Evolutionary conservation across 1,140 invertebrate genomes (phyloP).

Genomic region (Mizuhopecten yessoensis): DNA sequence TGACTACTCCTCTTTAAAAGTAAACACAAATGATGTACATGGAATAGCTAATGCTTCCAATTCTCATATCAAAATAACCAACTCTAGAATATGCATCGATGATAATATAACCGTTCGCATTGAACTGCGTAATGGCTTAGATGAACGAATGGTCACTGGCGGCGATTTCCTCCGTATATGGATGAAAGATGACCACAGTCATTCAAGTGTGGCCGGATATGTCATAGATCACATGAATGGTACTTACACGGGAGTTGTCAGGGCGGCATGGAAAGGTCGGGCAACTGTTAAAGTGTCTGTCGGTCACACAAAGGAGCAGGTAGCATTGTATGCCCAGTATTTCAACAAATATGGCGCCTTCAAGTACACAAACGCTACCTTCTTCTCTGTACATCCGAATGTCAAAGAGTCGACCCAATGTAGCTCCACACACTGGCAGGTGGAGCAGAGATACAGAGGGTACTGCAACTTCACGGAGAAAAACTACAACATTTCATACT

Average conservation of each 20-base stretch:
- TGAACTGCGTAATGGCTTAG: not conserved
- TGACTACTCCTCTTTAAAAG: not conserved
- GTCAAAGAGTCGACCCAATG: not conserved
- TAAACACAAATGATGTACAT: not conserved
- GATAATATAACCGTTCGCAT: not conserved
- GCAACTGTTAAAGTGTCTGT: not conserved
- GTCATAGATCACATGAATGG: slow-evolving; percentile 9
- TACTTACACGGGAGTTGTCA: not conserved
- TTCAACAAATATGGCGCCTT: not conserved
- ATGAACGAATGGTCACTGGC: not conserved
- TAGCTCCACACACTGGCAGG: not conserved
- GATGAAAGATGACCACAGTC: slow-evolving; percentile 7
- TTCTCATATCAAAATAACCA: not conserved
- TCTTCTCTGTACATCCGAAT: not conserved
- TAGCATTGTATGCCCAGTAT: not conserved
- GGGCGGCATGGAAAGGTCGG: not conserved
- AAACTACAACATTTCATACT: slow-evolving; percentile 5
- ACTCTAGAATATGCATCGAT: not conserved
- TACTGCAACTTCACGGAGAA: not conserved
- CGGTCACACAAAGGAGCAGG: not conserved
- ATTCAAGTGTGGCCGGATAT: slow-evolving; percentile 1
- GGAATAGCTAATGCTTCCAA: not conserved
- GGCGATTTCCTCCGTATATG: slow-evolving; percentile 13
- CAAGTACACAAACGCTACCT: not conserved
- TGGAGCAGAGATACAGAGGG: not conserved